Base-by-base conservation (phyloP, 92 coral and sea anemone species). In the Epizoanthus stellaris region DNA sequence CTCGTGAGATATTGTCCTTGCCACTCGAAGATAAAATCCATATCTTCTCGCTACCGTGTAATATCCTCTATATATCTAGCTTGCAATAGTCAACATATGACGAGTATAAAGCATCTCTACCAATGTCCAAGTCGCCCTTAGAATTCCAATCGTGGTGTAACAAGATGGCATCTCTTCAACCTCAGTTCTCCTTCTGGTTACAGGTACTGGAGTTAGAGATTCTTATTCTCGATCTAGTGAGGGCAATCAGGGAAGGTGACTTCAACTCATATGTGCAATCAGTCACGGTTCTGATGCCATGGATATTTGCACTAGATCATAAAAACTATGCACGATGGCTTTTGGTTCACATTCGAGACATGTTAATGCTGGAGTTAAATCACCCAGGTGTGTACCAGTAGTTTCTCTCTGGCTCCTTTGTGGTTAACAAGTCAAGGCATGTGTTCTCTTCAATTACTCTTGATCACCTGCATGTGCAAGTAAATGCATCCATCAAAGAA, bases 291-390 rank as follows among this genome's bases (percentile, higher is more conserved):
- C 87, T 91, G 17, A 30, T 88, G 64, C 91, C 91, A n/a, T 85
- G 84, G 85, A 60, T 87, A 85, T 89, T 89, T 63, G 90, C 90
- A 5, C 77, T 92, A 49, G 92, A 89, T 82, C 85, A 86, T 56
- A 58, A 43, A 38, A 91, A 86, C 77, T 91, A 91, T 53, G 88
- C 92, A 15, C 79, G 89, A 59, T 89, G 95, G 95, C 87, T 92
- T 67, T 83, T 91, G 76, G 92, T 85, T 60, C 92, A 92, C 66
- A 54, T 89, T 60, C 79, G 91, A 52, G 91, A 89, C 67, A 91
- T 88, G 90, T 47, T 72, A 6, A 67, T 62, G 58, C 87, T 89
- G 25, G 25, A 23, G 25, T 23, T 23, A 23, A 23, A 23, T 23
- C 25, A 23, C 25, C 25, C 25, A 23, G 25, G 25, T 0, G 0